Evolutionary conservation across 2,113 vertebrate genomes (phyloP), one percentile per base, ranked within the genome.

Genomic region (Cyprinodon variegatus): DNA sequence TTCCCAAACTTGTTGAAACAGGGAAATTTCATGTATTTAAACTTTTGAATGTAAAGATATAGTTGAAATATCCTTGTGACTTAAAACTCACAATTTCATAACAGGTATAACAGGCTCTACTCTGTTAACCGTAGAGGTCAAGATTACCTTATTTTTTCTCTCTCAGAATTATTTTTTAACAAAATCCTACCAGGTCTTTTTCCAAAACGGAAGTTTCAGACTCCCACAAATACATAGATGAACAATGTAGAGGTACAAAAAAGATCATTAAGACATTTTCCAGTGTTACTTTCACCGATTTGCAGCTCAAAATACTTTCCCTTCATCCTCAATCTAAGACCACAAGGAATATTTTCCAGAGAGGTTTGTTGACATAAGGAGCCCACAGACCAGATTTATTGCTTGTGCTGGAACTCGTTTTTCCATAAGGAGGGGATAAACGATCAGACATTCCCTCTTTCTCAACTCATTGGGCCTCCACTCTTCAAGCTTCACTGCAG

Each of bases 401-500:
- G 29, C 46, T 40, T 66, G 9, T 37, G 40, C 57, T 72, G 63
- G 46, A 74, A 36, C 67, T 62, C 9, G 15, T 15, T 72, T 84
- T 79, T 83, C 72, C 73, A 68, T 11, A 39, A 72, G 38, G 64
- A 74, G 65, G 46, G 46, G 67, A 74, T 77, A 76, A 85, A 8
- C 37, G 1, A 22, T 65, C 81, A 84, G 79, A 86, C 81, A 15
- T 70, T 29, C 20, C n/a, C 64, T 70, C 79, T 78, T 61, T 70
- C 40, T 73, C 38, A 74, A 66, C 70, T 68, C 70, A 70, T 61
- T 5, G 12, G 64, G 74, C 48, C 80, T 72, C 72, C 1, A 1
- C 77, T 82, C 68, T 78, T 69, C 70, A 15, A 68, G 83, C 81
- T 75, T 70, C 83, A 75, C 71, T 61, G 70, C 37, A 81, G 73